phyloP scores from a whole-genome alignment of 2,888 invertebrate genomes.

The Calameuta idolon region DNA sequence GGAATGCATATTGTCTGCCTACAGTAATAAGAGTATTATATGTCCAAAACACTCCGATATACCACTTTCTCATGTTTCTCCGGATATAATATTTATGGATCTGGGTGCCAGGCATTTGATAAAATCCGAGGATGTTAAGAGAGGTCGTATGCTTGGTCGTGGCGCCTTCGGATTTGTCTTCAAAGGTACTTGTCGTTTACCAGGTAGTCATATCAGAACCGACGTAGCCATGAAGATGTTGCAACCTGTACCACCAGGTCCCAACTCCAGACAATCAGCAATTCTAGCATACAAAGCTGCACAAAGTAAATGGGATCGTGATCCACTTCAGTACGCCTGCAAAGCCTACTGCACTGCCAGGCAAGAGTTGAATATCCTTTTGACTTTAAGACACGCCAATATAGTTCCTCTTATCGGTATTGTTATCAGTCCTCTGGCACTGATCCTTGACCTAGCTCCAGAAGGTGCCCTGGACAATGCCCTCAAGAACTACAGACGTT shows the following conservation, averaged over 20 bases:
- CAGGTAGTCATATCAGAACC: slow-evolving; percentile 70
- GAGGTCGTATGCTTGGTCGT: slow-evolving; percentile 85
- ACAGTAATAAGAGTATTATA: slow-evolving; percentile 77
- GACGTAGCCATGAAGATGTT: slow-evolving; percentile 95
- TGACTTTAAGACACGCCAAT: slow-evolving; percentile 88
- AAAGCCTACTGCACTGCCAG: slow-evolving; percentile 97
- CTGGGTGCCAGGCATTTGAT: slow-evolving; percentile 85
- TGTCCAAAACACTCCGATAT: slow-evolving; percentile 87
- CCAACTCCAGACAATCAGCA: slow-evolving; percentile 76
- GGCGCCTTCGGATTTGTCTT: slow-evolving; percentile 99
- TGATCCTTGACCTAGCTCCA: slow-evolving; percentile 92
- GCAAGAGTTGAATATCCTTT: slow-evolving; percentile 91
- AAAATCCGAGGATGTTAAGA: slow-evolving; percentile 83
- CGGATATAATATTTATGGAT: slow-evolving; percentile 93
- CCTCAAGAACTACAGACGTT: slow-evolving; percentile 86
- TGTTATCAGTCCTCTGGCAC: slow-evolving; percentile 87
- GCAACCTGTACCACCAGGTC: slow-evolving; percentile 91
- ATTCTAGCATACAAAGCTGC: slow-evolving; percentile 73
- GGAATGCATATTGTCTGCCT: slow-evolving; percentile 92
- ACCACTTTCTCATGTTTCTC: slow-evolving; percentile 84
- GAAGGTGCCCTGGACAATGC: slow-evolving; percentile 89
- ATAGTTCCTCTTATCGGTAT: slow-evolving; percentile 93
- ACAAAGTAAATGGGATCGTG: slow-evolving; percentile 91
- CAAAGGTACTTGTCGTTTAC: slow-evolving; percentile 78
- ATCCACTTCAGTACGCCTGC: slow-evolving; percentile 91